Evolutionary conservation across 1,140 invertebrate species (phyloP).

Genomic region (Zaprionus tsacasi): DNA sequence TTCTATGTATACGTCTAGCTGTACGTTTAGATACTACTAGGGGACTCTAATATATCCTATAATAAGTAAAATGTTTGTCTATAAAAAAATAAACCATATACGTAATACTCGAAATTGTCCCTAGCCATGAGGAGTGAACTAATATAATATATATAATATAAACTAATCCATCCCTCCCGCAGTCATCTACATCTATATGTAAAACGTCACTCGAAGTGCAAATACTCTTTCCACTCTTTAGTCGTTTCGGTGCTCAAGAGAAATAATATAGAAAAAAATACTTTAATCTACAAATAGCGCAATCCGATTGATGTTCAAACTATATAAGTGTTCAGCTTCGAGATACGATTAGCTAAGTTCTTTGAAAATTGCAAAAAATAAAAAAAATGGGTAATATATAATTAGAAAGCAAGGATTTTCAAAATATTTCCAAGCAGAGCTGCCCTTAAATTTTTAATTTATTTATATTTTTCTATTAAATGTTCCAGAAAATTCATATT

Average conservation of each 20-base stretch:
- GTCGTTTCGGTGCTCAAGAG: constrained; percentile 3
- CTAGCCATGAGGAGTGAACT: constrained; percentile 25
- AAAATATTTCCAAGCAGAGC: neutral
- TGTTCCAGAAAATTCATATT: too few relatives aligned
- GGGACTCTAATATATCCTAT: neutral
- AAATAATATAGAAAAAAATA: neutral
- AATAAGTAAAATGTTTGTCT: constrained; percentile 16
- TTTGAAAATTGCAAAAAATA: neutral
- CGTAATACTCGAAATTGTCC: constrained; percentile 29
- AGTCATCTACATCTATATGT: neutral
- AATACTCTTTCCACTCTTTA: constrained; percentile 21
- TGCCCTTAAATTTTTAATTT: too few relatives aligned
- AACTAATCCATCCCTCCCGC: constrained; percentile 1
- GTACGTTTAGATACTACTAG: constrained; percentile 43
- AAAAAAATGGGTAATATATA: neutral
- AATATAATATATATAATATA: neutral
- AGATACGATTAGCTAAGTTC: neutral
- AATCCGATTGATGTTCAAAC: constrained; percentile 26
- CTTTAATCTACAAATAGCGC: neutral
- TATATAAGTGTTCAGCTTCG: constrained; percentile 20
- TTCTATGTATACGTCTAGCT: constrained; percentile 33
- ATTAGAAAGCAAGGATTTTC: neutral
- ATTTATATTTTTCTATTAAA: too few relatives aligned
- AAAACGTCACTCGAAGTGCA: constrained; percentile 14
- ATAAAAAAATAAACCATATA: constrained; percentile 8